phyloP scores from a whole-genome alignment of 2,113 vertebrate genomes.

The Morphnarchus princeps region DNA sequence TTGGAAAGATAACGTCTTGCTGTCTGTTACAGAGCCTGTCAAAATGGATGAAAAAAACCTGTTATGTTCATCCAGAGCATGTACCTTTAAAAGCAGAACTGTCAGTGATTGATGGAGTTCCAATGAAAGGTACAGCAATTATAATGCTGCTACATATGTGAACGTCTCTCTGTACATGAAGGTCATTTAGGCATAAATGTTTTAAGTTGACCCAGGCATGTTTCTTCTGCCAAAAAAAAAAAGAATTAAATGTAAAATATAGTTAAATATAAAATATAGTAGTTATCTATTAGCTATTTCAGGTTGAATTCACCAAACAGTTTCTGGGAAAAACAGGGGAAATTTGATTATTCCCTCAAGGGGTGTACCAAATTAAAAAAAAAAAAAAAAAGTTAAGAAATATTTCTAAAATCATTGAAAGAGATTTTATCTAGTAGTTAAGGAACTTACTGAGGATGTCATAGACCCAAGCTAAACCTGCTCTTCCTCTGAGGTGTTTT shows the following conservation, averaged over 20 bases:
- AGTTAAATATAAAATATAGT: neutral
- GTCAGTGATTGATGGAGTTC: conserved; percentile 9
- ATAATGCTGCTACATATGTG: neutral
- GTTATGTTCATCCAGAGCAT: neutral
- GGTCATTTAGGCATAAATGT: neutral
- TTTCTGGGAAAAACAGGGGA: neutral
- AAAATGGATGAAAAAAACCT: neutral
- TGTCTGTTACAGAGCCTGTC: neutral
- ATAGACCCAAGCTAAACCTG: neutral
- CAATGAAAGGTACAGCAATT: neutral
- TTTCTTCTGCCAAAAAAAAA: neutral
- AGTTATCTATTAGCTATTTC: neutral
- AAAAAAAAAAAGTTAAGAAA: neutral
- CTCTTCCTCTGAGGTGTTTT: neutral
- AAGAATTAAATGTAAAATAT: neutral
- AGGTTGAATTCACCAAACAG: neutral
- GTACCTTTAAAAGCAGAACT: neutral
- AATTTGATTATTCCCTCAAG: neutral
- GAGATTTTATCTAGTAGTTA: neutral
- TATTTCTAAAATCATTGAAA: neutral
- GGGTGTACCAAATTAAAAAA: neutral
- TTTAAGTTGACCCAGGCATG: neutral
- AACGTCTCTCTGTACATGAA: neutral
- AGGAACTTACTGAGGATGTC: neutral
- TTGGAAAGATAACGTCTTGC: neutral